Base-by-base conservation (phyloP, 2,797 vertebrate genomes). In the Cyprinella venusta region DNA sequence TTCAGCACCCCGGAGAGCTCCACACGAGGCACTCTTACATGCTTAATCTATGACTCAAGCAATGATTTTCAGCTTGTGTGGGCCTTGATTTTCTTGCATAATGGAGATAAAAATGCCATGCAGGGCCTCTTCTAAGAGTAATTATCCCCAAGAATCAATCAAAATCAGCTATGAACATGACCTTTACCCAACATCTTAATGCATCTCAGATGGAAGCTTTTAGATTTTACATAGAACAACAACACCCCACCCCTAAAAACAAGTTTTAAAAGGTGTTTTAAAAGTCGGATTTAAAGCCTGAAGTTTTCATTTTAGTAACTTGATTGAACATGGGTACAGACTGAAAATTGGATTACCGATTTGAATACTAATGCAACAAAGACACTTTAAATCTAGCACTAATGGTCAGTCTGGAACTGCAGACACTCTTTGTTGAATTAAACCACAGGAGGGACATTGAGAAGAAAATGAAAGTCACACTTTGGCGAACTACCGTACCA, bases 1-100 rank as follows among this genome's bases (percentile, higher is more conserved):
- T 83, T 70, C 42, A 83, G 82, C 65, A 70, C 75, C 81, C 54
- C 12, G 54, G 75, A 83, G 82, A 83, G 82, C 75, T 78, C 80
- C 8, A 12, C 33, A 30, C 40, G 71, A 65, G 18, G 45, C 52
- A 38, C 79, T 81, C 68, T 56, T 50, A 48, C 74, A 50, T 61
- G 65, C 54, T 61, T 50, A 78, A 24, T 78, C 54, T 26, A 36
- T 83, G 82, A 70, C 65, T 71, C 67, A 78, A 63, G 67, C 56
- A 78, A 63, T 69, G 74, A 70, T 61, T 83, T 76, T 45, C 15
- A 19, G 21, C 71, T 48, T 71, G 48, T 76, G 63, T 71, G 56
- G 52, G 75, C 38, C 21, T 68, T 76, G 81, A 9, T 83, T 61
- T 83, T 61, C 19, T 48, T 76, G 52, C 40, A 63, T 76, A 67